Evolutionary conservation across 2,797 vertebrate genomes (phyloP).

Genomic region (Enteromius mattozi): DNA sequence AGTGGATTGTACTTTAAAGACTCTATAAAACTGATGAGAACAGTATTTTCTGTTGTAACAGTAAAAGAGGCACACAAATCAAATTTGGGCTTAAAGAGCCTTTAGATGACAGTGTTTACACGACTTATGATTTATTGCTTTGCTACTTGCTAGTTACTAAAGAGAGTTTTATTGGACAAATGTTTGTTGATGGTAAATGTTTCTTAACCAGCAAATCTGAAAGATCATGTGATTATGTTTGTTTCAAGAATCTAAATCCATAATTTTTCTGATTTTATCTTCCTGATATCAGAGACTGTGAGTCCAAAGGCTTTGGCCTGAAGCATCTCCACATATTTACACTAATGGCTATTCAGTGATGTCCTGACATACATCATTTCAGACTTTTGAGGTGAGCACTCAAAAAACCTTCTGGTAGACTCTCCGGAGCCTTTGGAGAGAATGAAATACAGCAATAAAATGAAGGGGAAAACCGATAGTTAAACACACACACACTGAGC

Average conservation of each 20-base stretch:
- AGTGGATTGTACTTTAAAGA: background rate
- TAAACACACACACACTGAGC: conserved; percentile 18
- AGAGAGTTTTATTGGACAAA: background rate
- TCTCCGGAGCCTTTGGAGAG: conserved; percentile 15
- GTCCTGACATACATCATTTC: conserved; percentile 31
- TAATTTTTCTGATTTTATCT: background rate
- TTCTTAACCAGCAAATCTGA: no score
- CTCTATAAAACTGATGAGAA: background rate
- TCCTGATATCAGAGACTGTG: background rate
- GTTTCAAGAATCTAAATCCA: background rate
- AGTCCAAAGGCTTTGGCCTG: conserved; percentile 20
- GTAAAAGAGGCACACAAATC: background rate
- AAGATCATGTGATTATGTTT: no score
- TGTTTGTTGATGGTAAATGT: no score
- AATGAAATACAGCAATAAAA: conserved; percentile 47
- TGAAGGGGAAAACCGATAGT: conserved; percentile 21
- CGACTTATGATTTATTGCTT: conserved; percentile 4
- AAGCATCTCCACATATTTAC: conserved; percentile 8
- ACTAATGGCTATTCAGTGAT: conserved; percentile 18
- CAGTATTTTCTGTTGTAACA: background rate
- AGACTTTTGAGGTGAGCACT: conserved; percentile 11
- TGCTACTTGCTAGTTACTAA: background rate
- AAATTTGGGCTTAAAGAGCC: background rate
- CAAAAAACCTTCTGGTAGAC: conserved; percentile 31
- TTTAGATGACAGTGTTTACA: background rate